Conservation (phyloP, 2,113 vertebrate genomes). For the Riparia riparia region DNA sequence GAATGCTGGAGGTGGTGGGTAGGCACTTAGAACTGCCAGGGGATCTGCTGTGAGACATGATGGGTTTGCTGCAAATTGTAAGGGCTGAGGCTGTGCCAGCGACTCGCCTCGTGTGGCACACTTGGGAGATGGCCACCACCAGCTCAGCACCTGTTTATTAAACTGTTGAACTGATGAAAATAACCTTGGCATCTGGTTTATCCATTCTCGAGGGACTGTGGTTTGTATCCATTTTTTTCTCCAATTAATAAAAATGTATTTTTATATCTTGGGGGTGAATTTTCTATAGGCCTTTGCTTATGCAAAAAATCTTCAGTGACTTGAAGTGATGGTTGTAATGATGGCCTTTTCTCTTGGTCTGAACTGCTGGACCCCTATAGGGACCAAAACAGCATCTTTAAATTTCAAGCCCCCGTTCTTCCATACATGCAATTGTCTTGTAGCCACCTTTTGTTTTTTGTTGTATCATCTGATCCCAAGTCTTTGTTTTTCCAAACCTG, state of each 20-base stretch:
- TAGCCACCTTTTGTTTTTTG: neutral
- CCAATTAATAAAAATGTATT: neutral
- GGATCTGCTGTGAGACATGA: neutral
- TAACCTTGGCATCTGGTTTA: neutral
- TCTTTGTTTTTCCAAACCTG: neutral
- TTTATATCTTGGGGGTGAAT: neutral
- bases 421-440: neutral
- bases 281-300: neutral
- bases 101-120: fast-evolving
- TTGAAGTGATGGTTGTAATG: neutral
- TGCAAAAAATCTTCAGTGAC: neutral
- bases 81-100: neutral
- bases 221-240: neutral
- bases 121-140: fast-evolving
- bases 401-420: neutral
- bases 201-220: neutral
- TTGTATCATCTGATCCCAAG: neutral
- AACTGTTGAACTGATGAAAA: neutral
- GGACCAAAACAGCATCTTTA: neutral
- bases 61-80: neutral
- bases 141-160: neutral
- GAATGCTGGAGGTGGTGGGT: neutral
- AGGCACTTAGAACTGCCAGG: neutral
- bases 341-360: neutral
- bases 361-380: neutral